Evolutionary conservation across 2,113 vertebrate genomes (phyloP).

Genomic region (Ameiurus melas): DNA sequence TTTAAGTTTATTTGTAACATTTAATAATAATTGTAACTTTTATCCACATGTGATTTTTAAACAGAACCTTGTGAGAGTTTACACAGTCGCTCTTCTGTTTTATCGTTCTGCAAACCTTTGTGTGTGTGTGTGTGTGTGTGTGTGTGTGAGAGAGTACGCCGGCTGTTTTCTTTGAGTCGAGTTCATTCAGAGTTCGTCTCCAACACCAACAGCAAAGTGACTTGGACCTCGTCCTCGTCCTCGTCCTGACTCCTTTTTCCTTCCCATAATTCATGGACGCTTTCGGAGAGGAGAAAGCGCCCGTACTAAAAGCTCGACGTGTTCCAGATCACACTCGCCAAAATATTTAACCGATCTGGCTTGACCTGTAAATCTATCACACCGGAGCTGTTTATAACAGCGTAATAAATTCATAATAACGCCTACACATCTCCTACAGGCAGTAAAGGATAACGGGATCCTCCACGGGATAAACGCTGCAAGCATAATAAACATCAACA

Average conservation of each 20-base stretch:
- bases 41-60: background rate
- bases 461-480: too few species aligned
- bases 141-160: constrained; percentile 1
- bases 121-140: background rate
- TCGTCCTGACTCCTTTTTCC: constrained; percentile 69
- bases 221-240: constrained; percentile 95
- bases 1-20: background rate
- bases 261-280: constrained; percentile 75
- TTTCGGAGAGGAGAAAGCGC: constrained; percentile 25
- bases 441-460: background rate
- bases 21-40: background rate
- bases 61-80: background rate
- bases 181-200: constrained; percentile 99
- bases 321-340: constrained; percentile 25
- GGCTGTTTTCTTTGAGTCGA: constrained; percentile 66
- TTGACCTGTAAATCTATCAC: background rate
- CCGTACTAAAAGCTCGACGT: background rate
- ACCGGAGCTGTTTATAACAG: constrained; percentile 1
- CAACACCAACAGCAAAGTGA: constrained; percentile 91
- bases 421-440: background rate
- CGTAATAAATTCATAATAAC: background rate
- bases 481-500: background rate
- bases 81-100: background rate
- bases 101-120: background rate
- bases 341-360: background rate